Base-by-base conservation (phyloP, 2,888 invertebrate genomes). In the Eudemis profundana region DNA sequence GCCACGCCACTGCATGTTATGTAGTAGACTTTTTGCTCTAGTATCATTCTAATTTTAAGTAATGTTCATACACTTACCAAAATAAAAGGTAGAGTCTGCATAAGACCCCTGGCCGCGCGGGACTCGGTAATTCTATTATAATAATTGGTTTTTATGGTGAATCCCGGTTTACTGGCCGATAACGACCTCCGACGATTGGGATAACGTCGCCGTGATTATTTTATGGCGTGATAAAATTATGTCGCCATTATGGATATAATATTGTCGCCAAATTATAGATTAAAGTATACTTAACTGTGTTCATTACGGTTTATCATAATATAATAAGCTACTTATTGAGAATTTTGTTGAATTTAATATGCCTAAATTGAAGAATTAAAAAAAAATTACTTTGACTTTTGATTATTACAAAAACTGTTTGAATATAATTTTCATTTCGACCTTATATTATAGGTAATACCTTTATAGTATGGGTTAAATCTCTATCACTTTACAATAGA, bases 151-250 rank as follows among this genome's bases (percentile, higher is more conserved):
- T 64, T 64, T 64, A 57, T 51, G 44, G 88, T 87, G 87, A 91
- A 91, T 92, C 90, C 86, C 87, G 84, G 81, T 82, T 90, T 87
- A 89, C 77, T 83, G 81, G 72, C 73, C 75, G 81, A 85, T 90
- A 90, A 91, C 87, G 87, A 89, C 80, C 71, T 74, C 86, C 84
- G 83, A 87, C 87, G 86, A 87, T 87, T 85, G 84, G 71, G 70
- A 76, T 76, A 78, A 79, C 82, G 49, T 44, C 49, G 44, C 64
- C 51, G 64, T 63, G 66, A 62, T 66, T 66, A 62, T 62, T 56
- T 51, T 38, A 66, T 66, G 49, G 57, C n/a, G 19, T 14, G 7
- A 56, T 56, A 19, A 56, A 29, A 56, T 56, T 56, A 53, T 44
- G 40, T 19, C 23, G 42, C 27, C 42, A 29, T 56, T 56, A 42